Evolutionary conservation across 1,140 invertebrate species (phyloP), one percentile per base, ranked within the genome.

Genomic region (Colletes gigas): DNA sequence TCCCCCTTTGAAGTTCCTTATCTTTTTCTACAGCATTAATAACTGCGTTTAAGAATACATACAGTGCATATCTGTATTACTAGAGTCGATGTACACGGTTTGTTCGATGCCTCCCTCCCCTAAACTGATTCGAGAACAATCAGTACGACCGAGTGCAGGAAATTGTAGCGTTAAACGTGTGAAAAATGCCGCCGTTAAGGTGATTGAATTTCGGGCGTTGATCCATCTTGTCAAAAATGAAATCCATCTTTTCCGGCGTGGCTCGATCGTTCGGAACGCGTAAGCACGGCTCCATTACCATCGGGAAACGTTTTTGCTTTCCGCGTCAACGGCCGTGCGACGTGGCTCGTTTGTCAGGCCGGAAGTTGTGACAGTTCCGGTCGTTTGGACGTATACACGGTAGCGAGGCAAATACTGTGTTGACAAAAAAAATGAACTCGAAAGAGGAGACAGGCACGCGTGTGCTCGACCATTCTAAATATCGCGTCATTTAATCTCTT

Each of bases 181-280:
- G 60, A 63, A 63, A 63, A 63, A 63, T 63, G 14, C 30, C 12
- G 60, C 60, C 39, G 60, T 63, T 63, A 63, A 63, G 60, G 60
- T 63, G 60, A 63, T 63, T 63, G 30, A 63, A 63, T 63, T 63
- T 63, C 4, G 44, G 30, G 21, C 60, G 60, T 63, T 63, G 60
- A 63, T 63, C 30, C 30, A 63, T 63, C 60, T 63, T 63, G 60
- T 63, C 60, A 63, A 63, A 63, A 63, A 41, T 63, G 60, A 63
- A 63, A 63, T 63, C 60, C 60, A 63, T 63, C 60, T 63, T 60
- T 63, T 15, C 30, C 60, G 30, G 8, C 12, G 19, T 21, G 59
- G 14, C 21, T 41, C 15, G 21, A 1, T n/a, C 21, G 59, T 30
- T 0, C 5, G 30, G 7, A 21, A 7, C 30, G 14, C 3, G 60